phyloP scores from a whole-genome alignment of 2,888 invertebrate species.

The Erebia palarica region DNA sequence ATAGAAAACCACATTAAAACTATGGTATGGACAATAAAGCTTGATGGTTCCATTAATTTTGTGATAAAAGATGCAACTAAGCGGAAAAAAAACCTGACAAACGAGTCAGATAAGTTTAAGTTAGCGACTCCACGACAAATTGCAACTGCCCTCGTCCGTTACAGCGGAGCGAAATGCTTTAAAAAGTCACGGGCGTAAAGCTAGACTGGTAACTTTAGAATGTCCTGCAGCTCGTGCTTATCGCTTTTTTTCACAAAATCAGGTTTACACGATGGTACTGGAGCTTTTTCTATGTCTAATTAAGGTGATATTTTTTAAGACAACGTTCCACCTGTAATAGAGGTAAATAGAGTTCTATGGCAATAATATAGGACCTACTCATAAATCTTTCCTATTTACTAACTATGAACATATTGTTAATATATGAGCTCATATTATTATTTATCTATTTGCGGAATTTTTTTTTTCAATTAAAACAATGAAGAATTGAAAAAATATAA shows the following conservation, averaged over 20 bases:
- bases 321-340: no score
- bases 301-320: no score
- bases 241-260: background rate
- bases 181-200: slow-evolving; percentile 32
- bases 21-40: slow-evolving; percentile 12
- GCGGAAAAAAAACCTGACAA: slow-evolving; percentile 44
- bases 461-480: no score
- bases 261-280: background rate
- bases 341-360: no score
- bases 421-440: no score
- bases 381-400: no score
- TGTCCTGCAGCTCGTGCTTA: slow-evolving; percentile 15
- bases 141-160: slow-evolving; percentile 36
- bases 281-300: background rate
- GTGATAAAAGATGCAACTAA: slow-evolving; percentile 34
- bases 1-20: slow-evolving; percentile 7
- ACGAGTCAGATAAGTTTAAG: slow-evolving; percentile 50
- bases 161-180: slow-evolving; percentile 25
- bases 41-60: slow-evolving; percentile 22
- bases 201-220: slow-evolving; percentile 22
- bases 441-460: no score
- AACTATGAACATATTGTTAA: no score
- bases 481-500: no score
- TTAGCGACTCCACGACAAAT: slow-evolving; percentile 50
- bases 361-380: no score